Evolutionary conservation across 2,797 vertebrate species (phyloP), one percentile per base, ranked within the genome.

Genomic region (Prionace glauca): DNA sequence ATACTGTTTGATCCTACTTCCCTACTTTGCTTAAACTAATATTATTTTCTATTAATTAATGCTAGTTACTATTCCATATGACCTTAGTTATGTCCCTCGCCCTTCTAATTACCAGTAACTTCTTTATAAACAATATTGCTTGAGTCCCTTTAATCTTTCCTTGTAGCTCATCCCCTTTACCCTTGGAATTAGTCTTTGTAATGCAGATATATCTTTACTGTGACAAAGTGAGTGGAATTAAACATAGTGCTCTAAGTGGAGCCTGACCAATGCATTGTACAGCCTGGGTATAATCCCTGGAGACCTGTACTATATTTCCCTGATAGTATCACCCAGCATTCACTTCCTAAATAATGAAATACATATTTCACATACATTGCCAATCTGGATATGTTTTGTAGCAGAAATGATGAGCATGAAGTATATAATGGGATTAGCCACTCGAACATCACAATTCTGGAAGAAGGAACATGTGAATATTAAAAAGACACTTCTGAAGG

Each of bases 281-380:
- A 36, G n/a, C 90, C 24, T 67, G 2, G n/a, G 90, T 69, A 67
- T 22, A 92, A 67, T 20, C 79, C 18, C 62, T 67, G 90, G 32
- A 67, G 60, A 67, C n/a, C 62, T 41, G n/a, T 24, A 41, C 62
- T 36, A 62, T 36, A 24, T 36, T 92, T 65, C 69, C 18, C 62
- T 41, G 56, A 32, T 65, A 62, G 16, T 65, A 92, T 41, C 62
- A 92, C n/a, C 16, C 60, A n/a, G 79, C 88, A 67, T 91, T 67
- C 16, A 62, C 18, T 91, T 91, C 12, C 41, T 72, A 94, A 71
- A 77, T 74, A 95, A 74, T 95, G 41, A 74, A 95, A 77, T 95
- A 29, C 36, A 95, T 74, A 56, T 95, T 74, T 56, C 45, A 74
- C 5, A 45, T 56, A 74, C 45, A 56, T 56, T 29, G 41, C 71